Conservation (phyloP, 1,140 invertebrate genomes). For the Lepidurus arcticus region DNA sequence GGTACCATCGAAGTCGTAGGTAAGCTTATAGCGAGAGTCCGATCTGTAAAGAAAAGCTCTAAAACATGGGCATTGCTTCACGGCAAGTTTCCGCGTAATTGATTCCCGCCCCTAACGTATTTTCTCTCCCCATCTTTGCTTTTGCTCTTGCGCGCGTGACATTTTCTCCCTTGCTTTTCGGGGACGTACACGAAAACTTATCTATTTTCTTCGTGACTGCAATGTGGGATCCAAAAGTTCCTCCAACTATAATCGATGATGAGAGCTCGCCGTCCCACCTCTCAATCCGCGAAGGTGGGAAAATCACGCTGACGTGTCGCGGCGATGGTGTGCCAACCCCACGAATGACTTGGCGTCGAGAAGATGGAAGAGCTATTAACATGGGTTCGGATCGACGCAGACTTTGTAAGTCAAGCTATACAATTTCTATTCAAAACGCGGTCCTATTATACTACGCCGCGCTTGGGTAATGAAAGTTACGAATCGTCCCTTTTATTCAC, state of each 20-base stretch:
- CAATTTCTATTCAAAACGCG: slow-evolving; percentile 15
- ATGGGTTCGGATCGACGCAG: slow-evolving; percentile 61
- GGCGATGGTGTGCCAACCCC: slow-evolving; percentile 76
- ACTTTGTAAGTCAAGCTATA: slow-evolving; percentile 58
- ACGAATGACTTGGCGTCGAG: slow-evolving; percentile 81
- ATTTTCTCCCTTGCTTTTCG: neutral
- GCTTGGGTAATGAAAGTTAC: slow-evolving; percentile 1
- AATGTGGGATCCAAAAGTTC: slow-evolving; percentile 54
- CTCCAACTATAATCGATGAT: slow-evolving; percentile 79
- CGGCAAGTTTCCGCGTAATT: slow-evolving; percentile 16
- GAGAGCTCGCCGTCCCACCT: slow-evolving; percentile 79
- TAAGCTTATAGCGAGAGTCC: slow-evolving; percentile 50
- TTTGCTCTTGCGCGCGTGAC: neutral
- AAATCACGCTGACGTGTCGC: slow-evolving; percentile 79
- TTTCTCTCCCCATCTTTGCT: neutral
- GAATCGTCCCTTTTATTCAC: slow-evolving; percentile 40
- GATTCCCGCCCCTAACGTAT: neutral
- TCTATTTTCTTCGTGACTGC: slow-evolving; percentile 40
- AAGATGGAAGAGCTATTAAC: slow-evolving; percentile 75
- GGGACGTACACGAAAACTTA: neutral
- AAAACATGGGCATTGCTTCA: neutral
- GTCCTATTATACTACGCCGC: neutral
- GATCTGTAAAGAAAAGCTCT: neutral
- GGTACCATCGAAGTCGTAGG: slow-evolving; percentile 90
- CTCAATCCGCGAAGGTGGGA: slow-evolving; percentile 80